These are phyloP conservation scores for Geophilus truncorum DNA, from an alignment of 2,888 invertebrate species.

Conservation along the genomic window DNA sequence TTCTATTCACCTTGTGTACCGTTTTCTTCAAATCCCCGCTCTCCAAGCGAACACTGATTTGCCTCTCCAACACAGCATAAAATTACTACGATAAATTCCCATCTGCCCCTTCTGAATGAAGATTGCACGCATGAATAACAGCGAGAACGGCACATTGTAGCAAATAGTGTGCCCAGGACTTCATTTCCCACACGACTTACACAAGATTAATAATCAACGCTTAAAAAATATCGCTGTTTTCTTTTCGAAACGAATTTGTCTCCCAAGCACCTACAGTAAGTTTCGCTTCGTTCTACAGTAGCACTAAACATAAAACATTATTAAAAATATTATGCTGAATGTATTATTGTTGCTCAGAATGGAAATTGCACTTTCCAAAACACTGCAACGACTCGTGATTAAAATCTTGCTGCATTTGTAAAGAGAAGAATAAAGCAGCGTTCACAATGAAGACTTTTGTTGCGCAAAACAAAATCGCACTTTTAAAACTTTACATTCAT, in stretches of 20 bases:
- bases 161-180: constrained; percentile 21
- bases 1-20: constrained; percentile 21
- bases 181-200: constrained; percentile 5
- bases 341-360: neutral
- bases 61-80: constrained; percentile 17
- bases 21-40: constrained; percentile 18
- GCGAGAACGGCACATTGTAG: constrained; percentile 7
- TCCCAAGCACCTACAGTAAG: neutral
- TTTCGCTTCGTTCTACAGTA: neutral
- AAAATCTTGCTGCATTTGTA: too few relatives aligned
- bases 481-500: too few relatives aligned
- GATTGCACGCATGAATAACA: constrained; percentile 24
- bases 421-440: too few relatives aligned
- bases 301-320: neutral
- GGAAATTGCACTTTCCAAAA: neutral
- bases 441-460: too few relatives aligned
- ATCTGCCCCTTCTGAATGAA: constrained; percentile 24
- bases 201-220: neutral
- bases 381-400: too few relatives aligned
- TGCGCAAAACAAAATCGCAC: too few relatives aligned
- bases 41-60: constrained; percentile 8
- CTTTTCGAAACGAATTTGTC: neutral
- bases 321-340: neutral
- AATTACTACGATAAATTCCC: constrained; percentile 27
- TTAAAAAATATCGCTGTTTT: neutral